Base-by-base conservation (phyloP, 2,113 vertebrate species). In the Microcebus griseorufus region DNA sequence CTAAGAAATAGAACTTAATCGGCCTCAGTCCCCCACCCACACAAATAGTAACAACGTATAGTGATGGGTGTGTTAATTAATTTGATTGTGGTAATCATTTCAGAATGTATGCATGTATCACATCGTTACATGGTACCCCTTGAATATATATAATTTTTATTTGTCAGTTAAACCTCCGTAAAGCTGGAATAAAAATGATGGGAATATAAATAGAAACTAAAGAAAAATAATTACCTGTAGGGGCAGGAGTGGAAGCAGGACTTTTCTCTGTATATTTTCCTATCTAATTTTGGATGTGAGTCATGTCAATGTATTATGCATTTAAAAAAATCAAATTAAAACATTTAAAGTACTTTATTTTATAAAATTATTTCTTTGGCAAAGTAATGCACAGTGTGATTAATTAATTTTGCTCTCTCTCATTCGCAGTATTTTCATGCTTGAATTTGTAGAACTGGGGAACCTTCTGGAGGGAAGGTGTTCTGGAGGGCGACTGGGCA, bases 401-500 rank as follows among this genome's bases (percentile, higher is more conserved):
- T 58, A 27, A 4, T 67, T 51, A 27, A 4, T 67, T 51, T 84
- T 80, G 32, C 27, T 1, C 6, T 89, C 37, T 27, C 13, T 64
- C 37, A 12, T 9, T 37, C 37, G 25, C 37, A 23, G 1, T 48
- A 11, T 82, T 97, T 95, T 64, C 62, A 48, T 39, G 29, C 73
- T 86, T n/a, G 3, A 39, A 16, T 73, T 69, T 55, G 29, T 13
- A 8, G 70, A 55, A 51, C 48, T 6, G 22, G 78, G 58, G 51
- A 29, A 29, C 37, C 13, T 37, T 86, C 27, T 29, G 12, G 88
- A n/a, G 23, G 29, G 25, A 76, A 51, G 45, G 34, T 23, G 2
- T 10, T 1, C 5, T 58, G 29, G 29, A 10, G 14, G 0, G 0
- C 18, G 13, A 45, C 8, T 9, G 34, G 11, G 14, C 42, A n/a